Base-by-base conservation (phyloP, 2,888 invertebrate genomes). In the Pheosia tremula region DNA sequence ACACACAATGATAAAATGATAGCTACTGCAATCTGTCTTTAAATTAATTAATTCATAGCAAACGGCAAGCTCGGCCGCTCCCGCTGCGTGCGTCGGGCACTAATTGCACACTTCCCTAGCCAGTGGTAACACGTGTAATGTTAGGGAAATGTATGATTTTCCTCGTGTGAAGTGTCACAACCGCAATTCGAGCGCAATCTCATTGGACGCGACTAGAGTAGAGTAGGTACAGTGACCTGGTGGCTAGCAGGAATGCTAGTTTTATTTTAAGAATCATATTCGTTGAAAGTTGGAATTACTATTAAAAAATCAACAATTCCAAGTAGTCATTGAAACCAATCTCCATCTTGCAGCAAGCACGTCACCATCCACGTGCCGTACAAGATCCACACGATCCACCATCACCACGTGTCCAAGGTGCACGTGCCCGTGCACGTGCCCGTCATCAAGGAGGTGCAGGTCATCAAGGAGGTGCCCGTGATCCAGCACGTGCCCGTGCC, bases 301-400 rank as follows among this genome's bases (percentile, higher is more conserved):
- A 24, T 24, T 24, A 24, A 24, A 24, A 24, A 24, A 1, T 24
- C 24, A 2, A 24, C 1, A 24, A 2, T 1, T 24, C 24, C 24
- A 24, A 24, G 24, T 24, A 24, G 0, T 24, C 24, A 24, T 24
- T 0, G 24, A 24, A 24, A 2, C 41, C 7, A 6, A 4, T 41
- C 24, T 13, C 6, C 52, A 4, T 13, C 7, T 13, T n/a, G 47
- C 84, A 90, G 89, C 80, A 93, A 93, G 68, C 91, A 92, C 77
- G 90, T 93, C 5, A 92, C 87, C 36, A 93, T 93, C 81, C 93
- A 93, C 82, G 93, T 93, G 0, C 93, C 93, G 0, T 93, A 93
- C 87, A 93, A 93, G 70, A 78, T 93, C 49, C 92, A 92, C 77
- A 93, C 92, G 1, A 80, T 92, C 73, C 93, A 93, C 72, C 93